These are phyloP conservation scores for Podotricha telesiphe DNA, from an alignment of 2,888 invertebrate genomes.

Conservation along the genomic window DNA sequence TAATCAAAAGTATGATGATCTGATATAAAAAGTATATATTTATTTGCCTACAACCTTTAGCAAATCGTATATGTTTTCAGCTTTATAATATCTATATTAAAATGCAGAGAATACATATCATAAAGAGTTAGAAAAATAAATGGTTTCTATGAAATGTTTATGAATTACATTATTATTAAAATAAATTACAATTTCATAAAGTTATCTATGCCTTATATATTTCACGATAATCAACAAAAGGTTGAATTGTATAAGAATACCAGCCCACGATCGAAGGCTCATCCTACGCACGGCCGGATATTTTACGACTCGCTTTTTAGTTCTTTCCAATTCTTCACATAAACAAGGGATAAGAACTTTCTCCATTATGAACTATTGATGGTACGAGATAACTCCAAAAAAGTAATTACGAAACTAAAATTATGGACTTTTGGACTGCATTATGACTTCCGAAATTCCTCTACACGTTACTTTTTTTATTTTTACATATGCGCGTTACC, in stretches of 20 bases:
- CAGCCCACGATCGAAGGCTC: constrained; percentile 37
- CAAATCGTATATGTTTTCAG: too few relatives aligned
- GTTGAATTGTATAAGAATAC: constrained; percentile 43
- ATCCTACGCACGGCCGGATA: constrained; percentile 40
- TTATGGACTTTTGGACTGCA: background rate
- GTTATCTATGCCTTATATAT: constrained; percentile 10
- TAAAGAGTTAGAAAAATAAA: too few relatives aligned
- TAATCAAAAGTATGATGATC: too few relatives aligned
- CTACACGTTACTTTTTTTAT: background rate
- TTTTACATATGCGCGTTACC: too few relatives aligned
- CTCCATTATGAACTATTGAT: constrained; percentile 43
- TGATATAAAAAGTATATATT: too few relatives aligned
- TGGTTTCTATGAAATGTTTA: background rate
- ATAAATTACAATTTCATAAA: background rate
- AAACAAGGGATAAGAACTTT: constrained; percentile 46
- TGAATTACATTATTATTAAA: background rate
- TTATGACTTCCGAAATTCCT: background rate
- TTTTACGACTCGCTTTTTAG: constrained; percentile 50
- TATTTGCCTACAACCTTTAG: too few relatives aligned
- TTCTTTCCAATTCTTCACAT: constrained; percentile 49
- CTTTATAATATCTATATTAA: background rate
- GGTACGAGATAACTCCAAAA: constrained; percentile 12
- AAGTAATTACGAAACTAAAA: constrained; percentile 20
- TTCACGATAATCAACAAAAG: constrained; percentile 35
- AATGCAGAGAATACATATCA: too few relatives aligned